phyloP scores from a whole-genome alignment of 2,888 invertebrate genomes.

The Diaphora mendica region DNA sequence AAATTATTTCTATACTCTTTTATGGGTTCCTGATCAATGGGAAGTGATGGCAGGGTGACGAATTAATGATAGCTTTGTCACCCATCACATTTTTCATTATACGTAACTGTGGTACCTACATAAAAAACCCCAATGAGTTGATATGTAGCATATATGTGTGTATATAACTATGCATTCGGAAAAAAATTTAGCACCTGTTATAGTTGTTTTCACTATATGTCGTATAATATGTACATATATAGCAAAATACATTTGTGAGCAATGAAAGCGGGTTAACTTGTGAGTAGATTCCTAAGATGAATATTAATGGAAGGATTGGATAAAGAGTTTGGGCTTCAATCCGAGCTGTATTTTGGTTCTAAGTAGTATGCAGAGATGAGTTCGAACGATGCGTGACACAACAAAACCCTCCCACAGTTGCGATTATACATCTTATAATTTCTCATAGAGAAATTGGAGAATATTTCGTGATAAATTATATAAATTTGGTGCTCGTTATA shows the following conservation, averaged over 20 bases:
- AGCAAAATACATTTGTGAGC: neutral
- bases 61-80: neutral
- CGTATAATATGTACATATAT: neutral
- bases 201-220: neutral
- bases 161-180: neutral
- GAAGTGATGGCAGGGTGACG: neutral
- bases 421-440: no score
- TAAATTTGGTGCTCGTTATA: no score
- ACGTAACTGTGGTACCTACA: neutral
- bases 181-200: neutral
- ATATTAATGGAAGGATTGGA: neutral
- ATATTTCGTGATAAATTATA: no score
- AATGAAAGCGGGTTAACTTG: neutral
- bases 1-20: neutral
- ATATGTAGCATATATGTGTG: neutral
- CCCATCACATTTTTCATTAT: neutral
- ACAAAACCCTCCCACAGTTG: no score
- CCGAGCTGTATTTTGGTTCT: no score
- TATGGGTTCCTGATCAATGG: neutral
- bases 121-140: neutral
- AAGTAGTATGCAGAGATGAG: no score
- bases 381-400: no score
- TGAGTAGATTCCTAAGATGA: neutral
- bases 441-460: no score
- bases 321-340: no score